Conservation (phyloP, 2,113 vertebrate genomes). For the Serinus canaria region DNA sequence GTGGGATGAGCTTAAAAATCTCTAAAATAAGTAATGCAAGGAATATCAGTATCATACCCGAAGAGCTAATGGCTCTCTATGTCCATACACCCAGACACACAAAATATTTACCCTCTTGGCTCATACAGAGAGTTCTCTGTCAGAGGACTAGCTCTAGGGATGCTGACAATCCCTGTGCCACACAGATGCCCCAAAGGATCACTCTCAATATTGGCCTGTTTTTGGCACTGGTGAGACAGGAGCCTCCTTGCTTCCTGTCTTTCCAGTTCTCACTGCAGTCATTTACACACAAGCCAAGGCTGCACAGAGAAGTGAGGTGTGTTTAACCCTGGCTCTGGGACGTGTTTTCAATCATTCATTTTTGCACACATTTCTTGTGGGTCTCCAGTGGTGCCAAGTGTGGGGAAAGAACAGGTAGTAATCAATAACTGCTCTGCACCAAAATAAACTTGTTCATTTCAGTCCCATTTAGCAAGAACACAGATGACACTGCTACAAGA, state of each 20-base stretch:
- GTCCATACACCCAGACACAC: background rate
- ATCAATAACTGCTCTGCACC: background rate
- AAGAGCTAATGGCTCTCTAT: background rate
- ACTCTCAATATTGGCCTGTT: background rate
- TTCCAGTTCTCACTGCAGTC: fast-evolving
- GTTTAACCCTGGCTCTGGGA: background rate
- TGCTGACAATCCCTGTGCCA: background rate
- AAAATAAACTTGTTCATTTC: background rate
- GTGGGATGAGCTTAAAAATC: background rate
- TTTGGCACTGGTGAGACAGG: background rate
- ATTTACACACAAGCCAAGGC: background rate
- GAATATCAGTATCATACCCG: background rate
- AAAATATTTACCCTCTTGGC: background rate
- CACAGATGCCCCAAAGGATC: background rate
- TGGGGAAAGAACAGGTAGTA: background rate
- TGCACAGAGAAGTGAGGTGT: background rate
- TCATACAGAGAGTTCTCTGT: background rate
- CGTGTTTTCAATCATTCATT: background rate
- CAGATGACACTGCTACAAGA: background rate
- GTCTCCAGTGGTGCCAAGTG: background rate
- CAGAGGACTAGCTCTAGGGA: background rate
- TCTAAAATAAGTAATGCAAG: background rate
- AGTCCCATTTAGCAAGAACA: background rate
- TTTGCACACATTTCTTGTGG: background rate
- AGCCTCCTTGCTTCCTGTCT: background rate